Evolutionary conservation across 2,888 invertebrate species (phyloP), one percentile per base, ranked within the genome.

Genomic region (Nymphalis polychloros): DNA sequence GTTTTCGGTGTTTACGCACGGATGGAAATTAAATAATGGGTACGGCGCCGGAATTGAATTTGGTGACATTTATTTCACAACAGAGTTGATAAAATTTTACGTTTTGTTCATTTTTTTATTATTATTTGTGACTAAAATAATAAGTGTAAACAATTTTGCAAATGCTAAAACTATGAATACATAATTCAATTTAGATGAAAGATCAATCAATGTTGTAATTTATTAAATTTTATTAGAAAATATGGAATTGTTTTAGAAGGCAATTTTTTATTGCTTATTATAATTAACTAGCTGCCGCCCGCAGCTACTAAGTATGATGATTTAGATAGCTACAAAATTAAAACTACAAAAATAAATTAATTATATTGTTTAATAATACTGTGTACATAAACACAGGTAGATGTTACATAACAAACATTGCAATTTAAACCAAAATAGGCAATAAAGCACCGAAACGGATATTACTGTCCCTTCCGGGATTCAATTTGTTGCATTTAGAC

Each of bases 401-500:
- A 41, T 48, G 16, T 60, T 62, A 49, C 27, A 57, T 46, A 52
- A 47, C 49, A 64, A 20, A 23, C 27, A 41, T 48, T 17, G 31
- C 48, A 64, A 64, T 60, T 64, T 53, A 47, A 60, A 31, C 59
- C 59, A 68, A 60, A 63, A 48, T 65, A 65, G 52, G 61, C 61
- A 61, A 70, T 67, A 73, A 73, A 68, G 59, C 68, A 66, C 60
- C 67, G 67, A 63, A 68, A 67, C 70, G 68, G 67, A 68, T 68
- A 71, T 72, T 63, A 68, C 57, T 57, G 59, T 67, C 60, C 64
- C 69, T 27, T 59, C 64, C 64, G 63, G 68, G 63, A 74, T 74
- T 74, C 73, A 73, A 75, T 75, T 76, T 72, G 69, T 66, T 74
- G 71, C 71, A 71, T 72, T 73, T 71, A 72, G 71, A 60, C 64